A percentile compares a stretch with the other conserved stretches of the same genome.
phyloP scores from a whole-genome alignment of 2,888 invertebrate species.

The Hoplodrina ambigua region DNA sequence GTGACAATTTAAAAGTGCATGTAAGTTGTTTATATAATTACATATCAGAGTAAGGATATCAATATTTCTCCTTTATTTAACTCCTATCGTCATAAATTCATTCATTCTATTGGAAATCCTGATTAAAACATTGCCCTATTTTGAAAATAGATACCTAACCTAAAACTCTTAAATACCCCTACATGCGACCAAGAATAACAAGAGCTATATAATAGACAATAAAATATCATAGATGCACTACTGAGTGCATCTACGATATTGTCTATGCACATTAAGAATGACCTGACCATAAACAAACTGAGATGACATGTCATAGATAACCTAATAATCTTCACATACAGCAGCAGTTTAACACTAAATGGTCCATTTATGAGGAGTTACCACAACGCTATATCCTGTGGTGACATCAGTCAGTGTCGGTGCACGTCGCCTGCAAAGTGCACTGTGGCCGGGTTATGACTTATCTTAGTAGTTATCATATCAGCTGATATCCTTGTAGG shows the following conservation, averaged over 20 bases:
- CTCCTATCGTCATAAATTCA: too few relatives aligned
- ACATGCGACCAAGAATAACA: background rate
- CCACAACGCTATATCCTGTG: background rate
- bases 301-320: constrained; percentile 4
- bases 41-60: too few relatives aligned
- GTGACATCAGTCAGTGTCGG: constrained; percentile 33
- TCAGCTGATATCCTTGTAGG: constrained; percentile 14
- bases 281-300: background rate
- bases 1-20: too few relatives aligned
- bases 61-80: too few relatives aligned
- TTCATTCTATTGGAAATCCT: too few relatives aligned
- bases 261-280: background rate
- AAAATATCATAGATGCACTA: too few relatives aligned
- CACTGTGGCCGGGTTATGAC: background rate
- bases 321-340: background rate
- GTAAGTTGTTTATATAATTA: too few relatives aligned
- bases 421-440: background rate
- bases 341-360: constrained; percentile 7
- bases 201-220: background rate
- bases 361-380: background rate
- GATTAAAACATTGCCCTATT: too few relatives aligned
- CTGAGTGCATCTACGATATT: background rate
- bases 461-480: constrained; percentile 11
- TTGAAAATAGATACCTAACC: too few relatives aligned
- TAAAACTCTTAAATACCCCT: too few relatives aligned